Evolutionary conservation across 2,888 invertebrate genomes (phyloP).

Genomic region (Diabrotica balteata): DNA sequence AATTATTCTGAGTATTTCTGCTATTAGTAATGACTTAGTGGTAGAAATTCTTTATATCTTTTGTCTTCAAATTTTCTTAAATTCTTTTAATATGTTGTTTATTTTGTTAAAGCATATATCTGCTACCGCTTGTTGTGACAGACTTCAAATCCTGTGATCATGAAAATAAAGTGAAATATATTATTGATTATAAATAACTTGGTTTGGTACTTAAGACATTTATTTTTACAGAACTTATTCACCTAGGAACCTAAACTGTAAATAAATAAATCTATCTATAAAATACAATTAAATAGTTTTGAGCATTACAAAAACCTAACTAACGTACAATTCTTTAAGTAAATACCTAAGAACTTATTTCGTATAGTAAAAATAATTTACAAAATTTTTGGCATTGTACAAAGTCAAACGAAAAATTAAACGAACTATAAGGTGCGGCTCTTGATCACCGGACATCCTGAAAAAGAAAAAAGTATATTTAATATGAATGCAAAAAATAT

Average conservation of each 20-base stretch:
- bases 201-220: slow-evolving; percentile 19
- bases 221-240: slow-evolving; percentile 28
- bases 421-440: slow-evolving; percentile 49
- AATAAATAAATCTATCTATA: slow-evolving; percentile 45
- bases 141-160: too few relatives aligned
- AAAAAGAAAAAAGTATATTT: slow-evolving; percentile 37
- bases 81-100: too few relatives aligned
- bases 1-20: too few relatives aligned
- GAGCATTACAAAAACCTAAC: slow-evolving; percentile 46
- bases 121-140: too few relatives aligned
- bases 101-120: too few relatives aligned
- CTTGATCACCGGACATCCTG: slow-evolving; percentile 53
- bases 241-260: slow-evolving; percentile 25
- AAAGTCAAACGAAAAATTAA: slow-evolving; percentile 38
- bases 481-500: too few relatives aligned
- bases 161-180: too few relatives aligned
- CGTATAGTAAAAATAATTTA: slow-evolving; percentile 49
- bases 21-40: too few relatives aligned
- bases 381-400: slow-evolving; percentile 55
- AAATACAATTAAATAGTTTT: slow-evolving; percentile 45
- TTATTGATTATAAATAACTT: not conserved
- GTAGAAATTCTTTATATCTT: too few relatives aligned
- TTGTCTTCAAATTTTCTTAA: too few relatives aligned
- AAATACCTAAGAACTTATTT: slow-evolving; percentile 34
- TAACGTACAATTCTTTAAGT: slow-evolving; percentile 38